Base-by-base conservation (phyloP, 1,140 invertebrate genomes). In the Drosophila lacertosa region DNA sequence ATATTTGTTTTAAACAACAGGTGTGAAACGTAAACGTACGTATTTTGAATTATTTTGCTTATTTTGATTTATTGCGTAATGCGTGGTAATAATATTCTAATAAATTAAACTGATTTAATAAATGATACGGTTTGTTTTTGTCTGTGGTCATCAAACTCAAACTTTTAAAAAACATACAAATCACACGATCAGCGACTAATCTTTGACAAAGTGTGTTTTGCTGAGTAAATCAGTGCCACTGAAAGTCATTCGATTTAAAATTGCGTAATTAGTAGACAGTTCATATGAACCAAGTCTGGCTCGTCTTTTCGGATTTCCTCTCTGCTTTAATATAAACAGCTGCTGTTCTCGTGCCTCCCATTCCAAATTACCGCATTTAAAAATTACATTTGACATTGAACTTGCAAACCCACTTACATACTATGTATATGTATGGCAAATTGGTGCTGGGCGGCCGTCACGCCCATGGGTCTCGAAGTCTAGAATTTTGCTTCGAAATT, bases 341-440 rank as follows among this genome's bases (percentile, higher is more conserved):
- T 39, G 39, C 4, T 7, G 6, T 33, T 42, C 15, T 57, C 18
- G 18, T 58, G 35, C 66, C 24, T 70, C 18, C 29, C 44, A 58
- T 24, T 18, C 15, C 37, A 18, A 55, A 33, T 33, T 37, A 6
- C 29, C 13, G 15, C 18, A 16, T 13, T 16, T 29, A 32, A 51
- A 33, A 54, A 47, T 58, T 69, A 64, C 55, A 59, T 33, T 74
- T 75, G 80, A 84, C 75, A 84, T 71, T 75, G 75, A 75, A 84
- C 76, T 73, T 68, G 32, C 68, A 55, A 63, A 11, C 32, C 35
- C 60, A 55, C 13, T n/a, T n/a, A n/a, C n/a, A n/a, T n/a, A n/a
- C n/a, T n/a, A n/a, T n/a, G 10, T 22, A 63, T 80, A 71, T 63
- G 35, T 7, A 22, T 47, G 50, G 57, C 33, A 60, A 66, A 48